Base-by-base conservation (phyloP, 2,888 invertebrate genomes). In the Platycheirus rosarum region DNA sequence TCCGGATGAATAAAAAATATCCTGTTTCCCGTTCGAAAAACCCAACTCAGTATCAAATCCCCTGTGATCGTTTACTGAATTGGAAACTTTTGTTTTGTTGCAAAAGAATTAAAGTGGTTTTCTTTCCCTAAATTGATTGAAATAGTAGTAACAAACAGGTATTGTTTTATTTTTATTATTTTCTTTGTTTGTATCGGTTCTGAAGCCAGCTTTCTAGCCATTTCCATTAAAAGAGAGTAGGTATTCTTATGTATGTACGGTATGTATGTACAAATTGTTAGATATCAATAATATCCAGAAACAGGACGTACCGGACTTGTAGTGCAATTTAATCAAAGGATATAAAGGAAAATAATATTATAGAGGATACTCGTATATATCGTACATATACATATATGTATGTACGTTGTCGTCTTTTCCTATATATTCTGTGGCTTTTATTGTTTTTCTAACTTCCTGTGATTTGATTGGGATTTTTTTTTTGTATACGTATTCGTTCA, bases 251-350 rank as follows among this genome's bases (percentile, higher is more conserved):
- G n/a, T n/a, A n/a, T n/a, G n/a, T n/a, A n/a, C 3, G 23, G 6
- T 23, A 23, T 23, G 2, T 23, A 60, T 32, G 60, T 46, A 79
- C 75, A 70, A 80, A 80, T 80, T 57, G 63, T 75, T 70, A 44
- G 80, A 70, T 63, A 75, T 70, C 80, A 65, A 80, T 80, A 75
- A 75, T 75, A 70, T 70, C 75, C 80, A 80, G 75, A 80, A 51
- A 26, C 9, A 74, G 26, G 23, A 20, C 42, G 53, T 18, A 14
- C 16, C 9, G 32, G 40, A 40, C 23, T 20, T 20, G 6, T 14
- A 9, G 8, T 57, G 55, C 63, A 70, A 49, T 69, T 63, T 35
- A 69, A 63, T 68, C 57, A 65, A 80, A 65, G 32, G 65, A 69
- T 65, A 66, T 46, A 80, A 74, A 51, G 40, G 60, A 75, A n/a